Conservation (phyloP, 1,140 invertebrate species). For the Heliconius eleuchia region DNA sequence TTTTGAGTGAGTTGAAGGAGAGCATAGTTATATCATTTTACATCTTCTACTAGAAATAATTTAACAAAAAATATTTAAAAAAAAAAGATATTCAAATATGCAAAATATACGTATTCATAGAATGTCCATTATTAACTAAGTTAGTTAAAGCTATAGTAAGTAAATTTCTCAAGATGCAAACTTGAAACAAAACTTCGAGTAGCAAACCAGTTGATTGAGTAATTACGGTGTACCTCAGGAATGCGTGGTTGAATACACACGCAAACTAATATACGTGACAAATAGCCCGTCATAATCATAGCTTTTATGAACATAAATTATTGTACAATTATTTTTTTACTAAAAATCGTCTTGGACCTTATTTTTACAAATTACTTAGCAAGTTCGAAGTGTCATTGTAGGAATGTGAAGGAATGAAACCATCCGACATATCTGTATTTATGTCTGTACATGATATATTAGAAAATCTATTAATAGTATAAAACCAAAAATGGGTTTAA, state of each 20-base stretch:
- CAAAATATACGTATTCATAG: neutral
- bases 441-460: no score
- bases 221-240: slow-evolving; percentile 46
- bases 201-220: slow-evolving; percentile 46
- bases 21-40: neutral
- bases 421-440: no score
- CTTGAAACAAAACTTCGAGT: slow-evolving; percentile 13
- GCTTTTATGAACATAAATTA: neutral
- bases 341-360: neutral
- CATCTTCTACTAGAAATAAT: neutral
- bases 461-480: no score
- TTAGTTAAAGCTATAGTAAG: neutral
- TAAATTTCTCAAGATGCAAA: neutral
- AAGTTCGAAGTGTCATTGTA: neutral
- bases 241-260: slow-evolving; percentile 17
- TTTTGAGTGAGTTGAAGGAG: neutral
- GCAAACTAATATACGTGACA: slow-evolving; percentile 16
- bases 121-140: neutral
- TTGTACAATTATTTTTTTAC: neutral
- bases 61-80: neutral
- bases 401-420: neutral
- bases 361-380: neutral
- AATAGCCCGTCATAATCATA: slow-evolving; percentile 2
- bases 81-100: neutral
- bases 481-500: no score